These are phyloP conservation scores for Lithophane ornitopus DNA, from an alignment of 2,888 invertebrate genomes.

Conservation along the genomic window DNA sequence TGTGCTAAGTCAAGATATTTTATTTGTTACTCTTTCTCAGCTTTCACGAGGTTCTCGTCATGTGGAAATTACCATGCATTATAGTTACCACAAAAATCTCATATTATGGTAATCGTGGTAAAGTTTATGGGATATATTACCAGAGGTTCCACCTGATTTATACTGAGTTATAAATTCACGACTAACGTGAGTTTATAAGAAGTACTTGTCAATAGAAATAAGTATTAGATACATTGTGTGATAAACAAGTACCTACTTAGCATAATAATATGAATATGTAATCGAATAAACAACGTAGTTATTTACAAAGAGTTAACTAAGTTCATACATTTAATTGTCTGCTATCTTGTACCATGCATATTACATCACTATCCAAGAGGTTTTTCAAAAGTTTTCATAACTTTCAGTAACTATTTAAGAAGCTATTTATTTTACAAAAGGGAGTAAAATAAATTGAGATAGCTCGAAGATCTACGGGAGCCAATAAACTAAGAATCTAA, in stretches of 20 bases:
- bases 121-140: conserved; percentile 73
- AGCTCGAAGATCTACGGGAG: neutral
- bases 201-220: conserved; percentile 14
- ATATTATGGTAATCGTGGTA: conserved; percentile 72
- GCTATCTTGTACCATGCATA: too few species aligned
- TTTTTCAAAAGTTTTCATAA: too few species aligned
- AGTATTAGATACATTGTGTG: neutral
- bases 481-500: neutral
- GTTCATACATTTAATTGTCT: too few species aligned
- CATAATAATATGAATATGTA: too few species aligned
- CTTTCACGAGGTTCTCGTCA: too few species aligned
- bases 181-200: conserved; percentile 28
- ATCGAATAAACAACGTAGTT: neutral
- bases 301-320: neutral
- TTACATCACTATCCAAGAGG: too few species aligned
- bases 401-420: neutral
- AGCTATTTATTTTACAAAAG: neutral
- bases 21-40: too few species aligned
- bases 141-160: conserved; percentile 60
- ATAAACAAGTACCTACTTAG: too few species aligned
- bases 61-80: conserved; percentile 65
- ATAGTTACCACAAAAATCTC: conserved; percentile 73
- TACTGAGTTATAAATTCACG: conserved; percentile 50
- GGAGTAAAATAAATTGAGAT: neutral
- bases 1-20: too few species aligned